A percentile compares a stretch with the other conserved stretches of the same genome.
Conservation (phyloP, 2,797 vertebrate genomes). For the Anisognathus igniventris region DNA sequence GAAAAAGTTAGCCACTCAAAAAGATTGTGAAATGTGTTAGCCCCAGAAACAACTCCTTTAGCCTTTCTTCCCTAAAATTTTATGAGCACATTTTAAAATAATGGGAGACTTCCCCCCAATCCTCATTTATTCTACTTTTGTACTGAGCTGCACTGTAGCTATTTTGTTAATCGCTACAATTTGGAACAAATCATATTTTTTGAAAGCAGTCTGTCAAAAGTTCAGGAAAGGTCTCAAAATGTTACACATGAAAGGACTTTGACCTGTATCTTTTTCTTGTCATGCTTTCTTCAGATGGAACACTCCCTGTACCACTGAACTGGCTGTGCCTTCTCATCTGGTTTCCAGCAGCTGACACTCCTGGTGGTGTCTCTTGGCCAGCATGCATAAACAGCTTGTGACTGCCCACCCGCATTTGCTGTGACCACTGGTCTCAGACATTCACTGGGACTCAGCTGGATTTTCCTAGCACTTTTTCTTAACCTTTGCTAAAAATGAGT, state of each 20-base stretch:
- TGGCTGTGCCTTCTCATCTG: slow-evolving; percentile 63
- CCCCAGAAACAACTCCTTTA: background rate
- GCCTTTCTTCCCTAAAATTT: background rate
- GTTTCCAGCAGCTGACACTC: slow-evolving; percentile 67
- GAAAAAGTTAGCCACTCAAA: background rate
- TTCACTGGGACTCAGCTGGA: slow-evolving; percentile 35
- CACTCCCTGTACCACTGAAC: background rate
- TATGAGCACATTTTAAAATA: background rate
- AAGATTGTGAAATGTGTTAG: background rate
- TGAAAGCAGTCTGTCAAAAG: background rate
- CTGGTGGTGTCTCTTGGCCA: slow-evolving; percentile 48
- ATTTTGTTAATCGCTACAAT: background rate
- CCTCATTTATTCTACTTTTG: background rate
- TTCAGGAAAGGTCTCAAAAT: background rate
- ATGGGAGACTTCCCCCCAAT: fast-evolving
- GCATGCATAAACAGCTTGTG: slow-evolving; percentile 60
- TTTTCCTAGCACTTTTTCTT: slow-evolving; percentile 57
- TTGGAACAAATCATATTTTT: background rate
- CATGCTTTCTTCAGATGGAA: background rate
- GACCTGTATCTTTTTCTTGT: background rate
- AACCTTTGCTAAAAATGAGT: slow-evolving; percentile 55
- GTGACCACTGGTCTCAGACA: slow-evolving; percentile 47
- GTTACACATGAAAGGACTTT: background rate
- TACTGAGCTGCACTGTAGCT: background rate
- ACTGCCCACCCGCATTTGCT: slow-evolving; percentile 58